Base-by-base conservation (phyloP, 2,888 invertebrate species). In the Tenthredo notha region DNA sequence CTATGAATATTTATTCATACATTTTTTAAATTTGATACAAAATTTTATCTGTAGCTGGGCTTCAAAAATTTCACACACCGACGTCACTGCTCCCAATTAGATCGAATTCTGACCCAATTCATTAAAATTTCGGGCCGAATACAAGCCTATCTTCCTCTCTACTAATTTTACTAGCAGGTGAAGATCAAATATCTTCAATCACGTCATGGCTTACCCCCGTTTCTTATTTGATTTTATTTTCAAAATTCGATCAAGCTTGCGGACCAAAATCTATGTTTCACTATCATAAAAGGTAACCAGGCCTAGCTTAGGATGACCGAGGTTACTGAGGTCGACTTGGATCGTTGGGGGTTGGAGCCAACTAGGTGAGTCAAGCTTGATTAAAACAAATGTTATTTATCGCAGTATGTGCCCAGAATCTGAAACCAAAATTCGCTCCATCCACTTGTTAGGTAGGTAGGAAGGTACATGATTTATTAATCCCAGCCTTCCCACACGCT, bases 361-460 rank as follows among this genome's bases (percentile, higher is more conserved):
- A 80, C 54, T 37, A 21, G 58, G 58, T 40, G 61, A 80, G 80
- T 37, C 58, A 80, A 58, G 61, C 80, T 80, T 80, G 80, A 80
- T 80, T 80, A 80, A 80, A 80, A 80, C 80, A 80, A 80, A 80
- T 80, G 80, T 80, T 80, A 61, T 80, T 80, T 80, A 80, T 80
- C 80, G 61, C 61, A 25, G 80, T 58, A 80, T 80, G 80, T 80
- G 80, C 80, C 40, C 61, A 25, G 80, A 37, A 80, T 80, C 61
- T 50, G 1, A 61, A 78, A 61, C 58, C 80, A 40, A 80, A 80
- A 21, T 40, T n/a, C 21, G 58, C 58, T 61, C 37, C 37, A 21
- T 80, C 61, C 80, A 54, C 50, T 54, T 50, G 74, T 43, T 74
- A 43, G 67, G 12, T 61, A 29, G 12, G 29, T 75, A 47, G 12